Evolutionary conservation across 1,140 invertebrate species (phyloP).

Genomic region (Leptopilina clavipes): DNA sequence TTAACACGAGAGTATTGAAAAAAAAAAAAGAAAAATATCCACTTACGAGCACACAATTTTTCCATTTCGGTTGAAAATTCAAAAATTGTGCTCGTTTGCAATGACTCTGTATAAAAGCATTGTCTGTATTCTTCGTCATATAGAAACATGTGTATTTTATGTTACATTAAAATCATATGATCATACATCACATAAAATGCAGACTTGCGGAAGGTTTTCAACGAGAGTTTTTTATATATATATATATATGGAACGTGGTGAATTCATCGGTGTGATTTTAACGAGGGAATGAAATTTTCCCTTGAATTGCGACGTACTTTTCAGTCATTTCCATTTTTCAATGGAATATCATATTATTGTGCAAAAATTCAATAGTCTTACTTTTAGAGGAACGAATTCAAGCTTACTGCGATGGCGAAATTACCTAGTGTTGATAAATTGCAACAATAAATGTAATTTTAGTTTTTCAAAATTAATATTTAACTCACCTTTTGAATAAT

Average conservation of each 20-base stretch:
- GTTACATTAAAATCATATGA: constrained; percentile 27
- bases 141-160: constrained; percentile 30
- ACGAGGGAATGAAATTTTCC: constrained; percentile 11
- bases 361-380: background rate
- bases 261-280: constrained; percentile 28
- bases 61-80: background rate
- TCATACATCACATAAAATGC: constrained; percentile 31
- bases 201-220: background rate
- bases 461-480: no score
- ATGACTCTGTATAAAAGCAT: background rate
- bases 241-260: background rate
- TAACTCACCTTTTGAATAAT: no score
- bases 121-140: background rate
- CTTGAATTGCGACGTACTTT: background rate
- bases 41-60: constrained; percentile 32
- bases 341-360: background rate
- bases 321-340: background rate
- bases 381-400: background rate
- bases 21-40: background rate
- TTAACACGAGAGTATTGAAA: background rate
- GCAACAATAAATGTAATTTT: no score
- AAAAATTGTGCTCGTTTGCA: background rate
- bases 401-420: background rate
- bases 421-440: background rate
- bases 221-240: background rate